Evolutionary conservation across 2,113 vertebrate species (phyloP).

Genomic region (Callipepla squamata): DNA sequence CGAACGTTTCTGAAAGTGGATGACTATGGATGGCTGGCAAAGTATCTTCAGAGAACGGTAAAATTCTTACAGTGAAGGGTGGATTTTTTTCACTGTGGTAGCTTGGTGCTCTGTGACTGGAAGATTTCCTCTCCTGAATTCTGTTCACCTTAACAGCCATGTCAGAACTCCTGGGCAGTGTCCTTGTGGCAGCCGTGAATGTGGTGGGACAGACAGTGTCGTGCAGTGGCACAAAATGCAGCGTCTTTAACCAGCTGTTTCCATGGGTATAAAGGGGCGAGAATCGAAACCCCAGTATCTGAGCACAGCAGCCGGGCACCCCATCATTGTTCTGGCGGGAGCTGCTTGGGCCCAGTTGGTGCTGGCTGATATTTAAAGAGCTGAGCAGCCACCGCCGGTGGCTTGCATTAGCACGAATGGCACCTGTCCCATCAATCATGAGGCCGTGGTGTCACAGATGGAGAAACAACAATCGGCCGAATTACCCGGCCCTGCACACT

Average conservation of each 20-base stretch:
- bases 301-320: neutral
- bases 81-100: neutral
- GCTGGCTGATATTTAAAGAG: neutral
- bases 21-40: neutral
- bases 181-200: neutral
- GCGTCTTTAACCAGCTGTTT: conserved; percentile 5
- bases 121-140: neutral
- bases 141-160: neutral
- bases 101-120: neutral
- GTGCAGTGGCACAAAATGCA: conserved; percentile 38
- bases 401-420: conserved; percentile 83
- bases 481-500: conserved; percentile 72
- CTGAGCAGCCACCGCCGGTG: conserved; percentile 33
- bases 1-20: neutral
- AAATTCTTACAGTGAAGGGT: neutral
- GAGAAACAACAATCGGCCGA: conserved; percentile 84
- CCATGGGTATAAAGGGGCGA: neutral
- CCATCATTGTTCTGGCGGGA: neutral
- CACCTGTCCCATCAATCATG: conserved; percentile 89
- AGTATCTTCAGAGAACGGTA: neutral
- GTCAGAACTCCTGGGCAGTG: neutral
- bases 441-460: conserved; percentile 85
- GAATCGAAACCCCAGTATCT: neutral
- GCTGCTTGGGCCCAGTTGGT: conserved; percentile 12
- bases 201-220: neutral